Base-by-base conservation (phyloP, 2,888 invertebrate species). In the Drosophila nr. perissopoda region DNA sequence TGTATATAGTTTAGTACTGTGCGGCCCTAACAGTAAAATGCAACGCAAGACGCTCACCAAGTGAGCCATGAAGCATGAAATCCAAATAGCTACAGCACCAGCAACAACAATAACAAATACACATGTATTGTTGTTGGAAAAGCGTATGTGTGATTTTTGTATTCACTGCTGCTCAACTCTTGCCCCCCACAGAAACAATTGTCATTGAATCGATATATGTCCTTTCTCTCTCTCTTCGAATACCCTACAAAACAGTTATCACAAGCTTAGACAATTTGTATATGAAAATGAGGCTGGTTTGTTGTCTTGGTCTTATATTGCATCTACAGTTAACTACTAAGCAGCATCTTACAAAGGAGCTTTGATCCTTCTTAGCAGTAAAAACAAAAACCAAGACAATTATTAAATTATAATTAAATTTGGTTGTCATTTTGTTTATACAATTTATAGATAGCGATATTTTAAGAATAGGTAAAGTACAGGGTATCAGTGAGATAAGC, bases 1-100 rank as follows among this genome's bases (percentile, higher is more conserved):
- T 77, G 27, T 48, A 42, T 40, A 18, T 60, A 58, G 51, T 56
- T 51, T 66, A 68, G 73, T 69, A 74, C 67, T 67, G 56, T n/a
- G 58, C 27, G 60, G 83, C 85, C 88, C 80, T 84, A 82, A 89
- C 83, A 83, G 87, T 82, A 83, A 83, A 78, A 74, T 54, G 69
- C 74, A 73, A 74, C 76, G 70, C 77, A 56, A 76, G 53, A 38
- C 54, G 49, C 70, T 56, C 58, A 58, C 76, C 80, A 76, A 81
- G 89, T 82, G 87, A 88, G 88, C 89, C 77, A 82, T 87, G 90
- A 81, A 87, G 79, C 87, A 90, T 90, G 79, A 78, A 89, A 72
- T 42, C 66, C 48, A 64, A 78, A 48, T 49, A 61, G 53, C 52
- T 61, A 59, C 40, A 51, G 29, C 42, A 64, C 38, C 45, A 67